Evolutionary conservation across 2,113 vertebrate species (phyloP), one percentile per base, ranked within the genome.

Genomic region (Sphyrna mokarran): DNA sequence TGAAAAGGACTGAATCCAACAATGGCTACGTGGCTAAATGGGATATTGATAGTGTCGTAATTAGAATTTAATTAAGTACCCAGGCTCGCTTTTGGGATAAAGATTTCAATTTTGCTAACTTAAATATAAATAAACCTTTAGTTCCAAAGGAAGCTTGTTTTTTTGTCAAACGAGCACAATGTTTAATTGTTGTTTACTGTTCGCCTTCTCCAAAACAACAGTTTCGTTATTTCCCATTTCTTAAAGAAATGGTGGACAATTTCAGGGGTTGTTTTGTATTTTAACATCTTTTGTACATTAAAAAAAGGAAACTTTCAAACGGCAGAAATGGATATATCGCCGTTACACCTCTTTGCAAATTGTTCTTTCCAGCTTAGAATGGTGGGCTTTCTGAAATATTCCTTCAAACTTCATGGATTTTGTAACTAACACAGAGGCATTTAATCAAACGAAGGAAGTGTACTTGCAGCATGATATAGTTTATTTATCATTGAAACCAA

Each of bases 21-120:
- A 99, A 98, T 98, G 98, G 98, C 98, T 97, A 98, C 97, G 98
- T 98, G 97, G 98, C 98, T 98, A 98, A 99, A 98, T 98, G 98
- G 98, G 98, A 98, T 98, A 98, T 98, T 99, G 98, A 99, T 98
- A 98, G 98, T 99, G 98, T 99, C 98, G 98, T 99, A 99, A 99
- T 99, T 99, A 99, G 98, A 99, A 98, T 98, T 99, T 99, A 99
- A 99, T 99, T 98, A 99, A 99, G 98, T 99, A 99, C 98, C 98
- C 97, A 98, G 97, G 97, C 97, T 97, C 97, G 98, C 98, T 98
- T 97, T 98, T 97, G 97, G 98, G 98, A 99, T 99, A 98, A 99
- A 99, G 98, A 99, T 99, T 99, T 99, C 98, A 99, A 98, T 98
- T 98, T 97, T 97, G 96, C 96, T 97, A 98, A 97, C 98, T 98